These are phyloP conservation scores for Liparis tanakae DNA, from an alignment of 2,797 vertebrate species.

Conservation along the genomic window DNA sequence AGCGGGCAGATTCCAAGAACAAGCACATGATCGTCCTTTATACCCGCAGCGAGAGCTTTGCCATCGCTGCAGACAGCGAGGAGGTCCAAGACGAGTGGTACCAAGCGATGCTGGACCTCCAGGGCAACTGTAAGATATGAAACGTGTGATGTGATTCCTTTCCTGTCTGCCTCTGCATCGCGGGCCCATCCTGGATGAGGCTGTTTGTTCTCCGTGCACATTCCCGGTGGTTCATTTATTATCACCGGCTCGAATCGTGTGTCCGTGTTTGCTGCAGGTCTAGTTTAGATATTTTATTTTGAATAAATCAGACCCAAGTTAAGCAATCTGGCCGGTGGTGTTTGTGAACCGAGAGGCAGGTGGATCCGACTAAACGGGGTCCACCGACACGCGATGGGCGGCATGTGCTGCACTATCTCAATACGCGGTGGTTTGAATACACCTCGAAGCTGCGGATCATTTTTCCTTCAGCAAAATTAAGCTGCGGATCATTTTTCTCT, in stretches of 20 bases:
- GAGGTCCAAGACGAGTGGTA: slow-evolving; percentile 87
- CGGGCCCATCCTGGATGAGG: slow-evolving; percentile 60
- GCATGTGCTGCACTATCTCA: slow-evolving; percentile 67
- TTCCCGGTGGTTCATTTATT: slow-evolving; percentile 29
- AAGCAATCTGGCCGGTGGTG: slow-evolving; percentile 20
- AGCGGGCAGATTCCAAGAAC: slow-evolving; percentile 86
- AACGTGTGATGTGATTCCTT: slow-evolving; percentile 43
- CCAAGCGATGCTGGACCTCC: slow-evolving; percentile 86
- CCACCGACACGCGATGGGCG: slow-evolving; percentile 68
- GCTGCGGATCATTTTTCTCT: slow-evolving; percentile 21
- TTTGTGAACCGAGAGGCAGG: slow-evolving; percentile 52
- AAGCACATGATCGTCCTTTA: slow-evolving; percentile 88
- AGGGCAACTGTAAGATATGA: slow-evolving; percentile 82
- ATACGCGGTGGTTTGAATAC: slow-evolving; percentile 36
- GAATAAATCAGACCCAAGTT: not conserved
- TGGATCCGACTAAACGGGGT: slow-evolving; percentile 54
- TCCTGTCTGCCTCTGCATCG: slow-evolving; percentile 57
- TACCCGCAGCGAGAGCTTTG: slow-evolving; percentile 87
- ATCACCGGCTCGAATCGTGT: slow-evolving; percentile 15
- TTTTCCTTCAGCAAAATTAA: slow-evolving; percentile 20
- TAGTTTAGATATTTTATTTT: not conserved
- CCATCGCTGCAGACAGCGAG: slow-evolving; percentile 86
- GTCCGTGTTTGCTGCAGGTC: slow-evolving; percentile 5
- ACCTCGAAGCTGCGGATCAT: slow-evolving; percentile 28
- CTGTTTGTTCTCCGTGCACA: slow-evolving; percentile 63